Conservation (phyloP, 2,888 invertebrate species). For the Pherbina coryleti region DNA sequence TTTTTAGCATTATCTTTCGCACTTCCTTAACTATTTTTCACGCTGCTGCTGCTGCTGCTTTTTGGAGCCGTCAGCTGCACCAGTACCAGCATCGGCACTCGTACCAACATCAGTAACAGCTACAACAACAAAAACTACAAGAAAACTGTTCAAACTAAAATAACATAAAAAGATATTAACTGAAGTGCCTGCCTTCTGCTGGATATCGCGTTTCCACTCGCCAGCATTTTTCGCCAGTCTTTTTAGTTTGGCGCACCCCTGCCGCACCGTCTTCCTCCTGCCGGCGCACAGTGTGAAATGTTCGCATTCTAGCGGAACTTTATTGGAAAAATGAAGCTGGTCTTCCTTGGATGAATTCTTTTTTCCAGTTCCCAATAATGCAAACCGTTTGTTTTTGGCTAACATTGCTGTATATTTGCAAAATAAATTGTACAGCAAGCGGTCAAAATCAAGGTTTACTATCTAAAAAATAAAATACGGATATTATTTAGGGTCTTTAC, state of each 20-base stretch:
- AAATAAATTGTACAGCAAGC: no score
- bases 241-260: neutral
- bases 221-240: neutral
- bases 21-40: slow-evolving; percentile 43
- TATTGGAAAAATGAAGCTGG: no score
- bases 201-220: slow-evolving; percentile 19
- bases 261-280: neutral
- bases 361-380: no score
- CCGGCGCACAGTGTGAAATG: no score
- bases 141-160: neutral
- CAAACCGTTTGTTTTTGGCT: no score
- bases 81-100: slow-evolving; percentile 9
- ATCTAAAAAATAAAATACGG: no score
- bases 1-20: slow-evolving; percentile 44
- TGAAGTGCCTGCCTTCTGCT: slow-evolving; percentile 31
- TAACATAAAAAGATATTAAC: slow-evolving; percentile 35
- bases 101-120: slow-evolving; percentile 32
- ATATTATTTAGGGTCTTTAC: no score
- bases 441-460: no score
- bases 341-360: no score
- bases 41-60: slow-evolving; percentile 10
- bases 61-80: slow-evolving; percentile 21
- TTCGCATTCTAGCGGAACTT: no score
- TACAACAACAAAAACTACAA: slow-evolving; percentile 49
- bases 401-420: no score